Evolutionary conservation across 2,888 invertebrate species (phyloP).

Genomic region (Tetragnatha montana): DNA sequence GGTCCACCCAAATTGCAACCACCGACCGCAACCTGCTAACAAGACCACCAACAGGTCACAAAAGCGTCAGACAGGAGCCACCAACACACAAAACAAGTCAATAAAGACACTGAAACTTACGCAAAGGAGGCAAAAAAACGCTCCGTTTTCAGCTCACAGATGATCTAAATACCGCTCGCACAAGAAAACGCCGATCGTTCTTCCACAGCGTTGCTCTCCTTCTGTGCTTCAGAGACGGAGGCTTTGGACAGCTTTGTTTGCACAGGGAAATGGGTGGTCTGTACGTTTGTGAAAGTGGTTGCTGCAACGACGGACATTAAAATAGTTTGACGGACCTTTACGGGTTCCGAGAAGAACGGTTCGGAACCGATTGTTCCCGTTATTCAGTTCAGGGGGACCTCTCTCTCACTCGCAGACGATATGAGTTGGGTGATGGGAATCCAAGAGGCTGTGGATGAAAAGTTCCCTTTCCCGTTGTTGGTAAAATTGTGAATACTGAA

Average conservation of each 20-base stretch:
- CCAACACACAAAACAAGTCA: background rate
- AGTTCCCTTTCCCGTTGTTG: too few relatives aligned
- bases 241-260: conserved; percentile 60
- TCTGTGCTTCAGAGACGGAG: background rate
- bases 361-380: background rate
- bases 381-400: too few relatives aligned
- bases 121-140: background rate
- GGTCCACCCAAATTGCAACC: background rate
- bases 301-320: background rate
- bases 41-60: background rate
- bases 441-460: too few relatives aligned
- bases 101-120: conserved; percentile 13
- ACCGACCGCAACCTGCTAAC: background rate
- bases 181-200: background rate
- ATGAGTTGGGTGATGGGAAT: too few relatives aligned
- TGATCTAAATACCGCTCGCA: conserved; percentile 38
- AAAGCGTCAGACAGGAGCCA: background rate
- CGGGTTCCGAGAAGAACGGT: background rate
- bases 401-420: too few relatives aligned
- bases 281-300: conserved; percentile 1
- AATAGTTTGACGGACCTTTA: background rate
- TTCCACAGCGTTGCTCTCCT: background rate
- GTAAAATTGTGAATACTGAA: too few relatives aligned
- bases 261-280: conserved; percentile 47
- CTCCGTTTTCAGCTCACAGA: conserved; percentile 37